Conservation (phyloP, 2,888 invertebrate genomes). For the Lissocephala sabroskyi region DNA sequence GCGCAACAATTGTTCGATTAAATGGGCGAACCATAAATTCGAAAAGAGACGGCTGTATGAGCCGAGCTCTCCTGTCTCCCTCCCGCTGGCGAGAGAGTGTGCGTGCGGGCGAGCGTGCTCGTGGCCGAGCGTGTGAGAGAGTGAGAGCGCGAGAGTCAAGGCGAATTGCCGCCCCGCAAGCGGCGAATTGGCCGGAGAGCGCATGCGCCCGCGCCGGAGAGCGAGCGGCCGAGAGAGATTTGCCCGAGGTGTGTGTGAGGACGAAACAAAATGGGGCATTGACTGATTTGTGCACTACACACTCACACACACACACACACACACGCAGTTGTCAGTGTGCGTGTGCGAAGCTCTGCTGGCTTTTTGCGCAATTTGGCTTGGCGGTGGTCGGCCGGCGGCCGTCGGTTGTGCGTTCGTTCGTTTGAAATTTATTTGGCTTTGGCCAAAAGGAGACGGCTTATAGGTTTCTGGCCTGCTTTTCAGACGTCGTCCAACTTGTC, state of each 20-base stretch:
- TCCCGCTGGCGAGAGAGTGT: conserved; percentile 47
- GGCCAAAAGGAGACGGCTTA: conserved; percentile 71
- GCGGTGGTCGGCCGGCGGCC: too few relatives aligned
- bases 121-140: conserved; percentile 18
- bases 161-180: conserved; percentile 40
- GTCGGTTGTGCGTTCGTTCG: conserved; percentile 38
- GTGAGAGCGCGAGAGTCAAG: conserved; percentile 19
- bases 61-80: too few relatives aligned
- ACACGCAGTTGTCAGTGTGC: conserved; percentile 55
- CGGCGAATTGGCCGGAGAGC: conserved; percentile 35
- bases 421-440: conserved; percentile 71
- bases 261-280: conserved; percentile 51
- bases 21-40: conserved; percentile 46
- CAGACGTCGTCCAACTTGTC: conserved; percentile 39
- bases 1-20: conserved; percentile 71
- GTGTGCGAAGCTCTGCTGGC: conserved; percentile 14
- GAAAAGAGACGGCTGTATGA: conserved; percentile 42
- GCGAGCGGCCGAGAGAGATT: conserved; percentile 16
- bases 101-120: conserved; percentile 4
- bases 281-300: conserved; percentile 73
- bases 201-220: conserved; percentile 38
- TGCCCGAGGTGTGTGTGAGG: conserved; percentile 21
- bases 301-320: conserved; percentile 70
- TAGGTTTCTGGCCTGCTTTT: conserved; percentile 53
- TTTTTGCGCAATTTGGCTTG: conserved; percentile 34